A percentile compares a stretch with the other conserved stretches of the same genome.
These are phyloP conservation scores for Catamblyrhynchus diadema DNA, from an alignment of 2,797 vertebrate species.

Conservation along the genomic window DNA sequence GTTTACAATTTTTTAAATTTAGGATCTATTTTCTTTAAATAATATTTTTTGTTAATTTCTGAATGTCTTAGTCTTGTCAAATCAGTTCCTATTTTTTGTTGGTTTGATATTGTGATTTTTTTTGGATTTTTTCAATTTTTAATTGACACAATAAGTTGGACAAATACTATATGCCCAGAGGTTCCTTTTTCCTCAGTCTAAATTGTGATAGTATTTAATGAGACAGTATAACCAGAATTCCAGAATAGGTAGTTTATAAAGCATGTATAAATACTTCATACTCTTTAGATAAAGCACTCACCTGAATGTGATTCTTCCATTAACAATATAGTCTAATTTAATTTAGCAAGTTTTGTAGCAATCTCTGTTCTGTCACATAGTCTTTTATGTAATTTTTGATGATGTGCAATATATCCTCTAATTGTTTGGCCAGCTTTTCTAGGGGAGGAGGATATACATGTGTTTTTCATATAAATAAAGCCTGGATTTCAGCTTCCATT, in stretches of 20 bases:
- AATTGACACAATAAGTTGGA: not conserved
- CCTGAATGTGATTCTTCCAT: not conserved
- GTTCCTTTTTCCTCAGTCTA: not conserved
- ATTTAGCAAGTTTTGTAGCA: not conserved
- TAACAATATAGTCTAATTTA: not conserved
- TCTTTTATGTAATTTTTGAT: not conserved
- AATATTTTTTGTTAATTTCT: not conserved
- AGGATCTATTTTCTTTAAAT: not conserved
- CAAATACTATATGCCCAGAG: not conserved
- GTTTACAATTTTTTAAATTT: not conserved
- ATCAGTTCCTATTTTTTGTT: not conserved
- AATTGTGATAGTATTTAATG: not conserved
- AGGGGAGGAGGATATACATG: not conserved
- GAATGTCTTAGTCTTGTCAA: not conserved
- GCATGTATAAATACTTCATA: not conserved
- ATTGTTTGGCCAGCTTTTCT: conserved; percentile 15
- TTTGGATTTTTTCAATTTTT: not conserved
- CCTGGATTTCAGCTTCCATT: not conserved
- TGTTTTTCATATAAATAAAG: conserved; percentile 3
- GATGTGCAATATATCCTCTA: conserved; percentile 14
- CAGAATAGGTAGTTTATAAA: not conserved
- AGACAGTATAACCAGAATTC: not conserved
- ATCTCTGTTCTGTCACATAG: not conserved
- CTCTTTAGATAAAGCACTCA: not conserved
- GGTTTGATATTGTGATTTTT: not conserved